Percentiles rank a stretch among this genome's conserved stretches.
Conservation (phyloP, 2,113 vertebrate species). For the Poeciliopsis turrubarensis region DNA sequence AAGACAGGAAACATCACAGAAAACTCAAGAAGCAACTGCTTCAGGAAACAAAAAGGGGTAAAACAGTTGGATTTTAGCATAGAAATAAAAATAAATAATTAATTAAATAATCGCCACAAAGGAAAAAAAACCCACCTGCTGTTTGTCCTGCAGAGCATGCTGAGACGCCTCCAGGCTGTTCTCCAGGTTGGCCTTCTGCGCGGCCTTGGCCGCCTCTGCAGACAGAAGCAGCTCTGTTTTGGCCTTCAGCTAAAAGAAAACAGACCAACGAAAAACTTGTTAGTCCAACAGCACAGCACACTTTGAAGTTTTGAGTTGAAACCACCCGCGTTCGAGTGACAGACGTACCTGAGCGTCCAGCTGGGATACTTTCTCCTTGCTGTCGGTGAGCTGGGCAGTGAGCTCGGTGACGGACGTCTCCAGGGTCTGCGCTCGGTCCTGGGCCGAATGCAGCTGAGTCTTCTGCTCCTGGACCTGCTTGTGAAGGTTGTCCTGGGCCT, state of each 20-base stretch:
- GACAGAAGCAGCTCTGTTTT: constrained; percentile 96
- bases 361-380: constrained; percentile 91
- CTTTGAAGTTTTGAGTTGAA: neutral
- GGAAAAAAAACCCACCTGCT: constrained; percentile 81
- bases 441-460: constrained; percentile 86
- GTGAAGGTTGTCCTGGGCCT: constrained; percentile 96
- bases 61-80: neutral
- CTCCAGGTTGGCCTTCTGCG: constrained; percentile 93
- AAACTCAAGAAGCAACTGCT: neutral
- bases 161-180: constrained; percentile 95
- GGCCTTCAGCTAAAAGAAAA: constrained; percentile 88
- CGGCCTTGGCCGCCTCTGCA: constrained; percentile 92
- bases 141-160: constrained; percentile 95
- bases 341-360: constrained; percentile 90
- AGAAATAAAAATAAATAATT: no score
- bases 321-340: neutral
- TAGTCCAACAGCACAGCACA: neutral
- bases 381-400: constrained; percentile 88
- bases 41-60: neutral
- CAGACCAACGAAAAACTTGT: neutral
- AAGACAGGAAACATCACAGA: neutral
- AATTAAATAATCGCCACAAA: neutral
- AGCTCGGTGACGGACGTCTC: constrained; percentile 87
- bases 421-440: constrained; percentile 89
- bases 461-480: constrained; percentile 98